These are phyloP conservation scores for Elaeidobius kamerunicus DNA, from an alignment of 2,888 invertebrate species.

Conservation along the genomic window DNA sequence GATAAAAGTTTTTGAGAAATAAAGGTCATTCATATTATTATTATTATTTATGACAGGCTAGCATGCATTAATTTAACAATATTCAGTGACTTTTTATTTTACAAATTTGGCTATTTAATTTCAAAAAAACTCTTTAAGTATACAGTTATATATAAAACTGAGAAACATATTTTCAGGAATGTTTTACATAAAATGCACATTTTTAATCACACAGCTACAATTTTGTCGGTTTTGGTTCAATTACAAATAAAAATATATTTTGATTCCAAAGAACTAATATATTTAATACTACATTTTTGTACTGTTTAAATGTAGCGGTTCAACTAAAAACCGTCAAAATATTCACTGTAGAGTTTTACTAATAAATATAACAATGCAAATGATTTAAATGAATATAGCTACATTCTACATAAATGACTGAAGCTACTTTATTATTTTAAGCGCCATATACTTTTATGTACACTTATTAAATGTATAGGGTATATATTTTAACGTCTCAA, in stretches of 20 bases:
- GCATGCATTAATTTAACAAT: too few species aligned
- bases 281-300: too few species aligned
- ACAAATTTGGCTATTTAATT: slow-evolving; percentile 12
- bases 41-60: too few species aligned
- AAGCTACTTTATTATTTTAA: slow-evolving; percentile 43
- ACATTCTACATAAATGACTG: slow-evolving; percentile 41
- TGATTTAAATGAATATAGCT: slow-evolving; percentile 35
- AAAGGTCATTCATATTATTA: too few species aligned
- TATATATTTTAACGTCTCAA: slow-evolving; percentile 28
- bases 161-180: slow-evolving; percentile 37
- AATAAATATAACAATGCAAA: slow-evolving; percentile 28
- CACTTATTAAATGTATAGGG: slow-evolving; percentile 41
- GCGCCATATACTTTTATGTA: slow-evolving; percentile 46
- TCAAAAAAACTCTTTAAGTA: slow-evolving; percentile 5
- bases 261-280: too few species aligned
- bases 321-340: slow-evolving; percentile 3
- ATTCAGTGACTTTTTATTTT: background rate
- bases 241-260: slow-evolving; percentile 8
- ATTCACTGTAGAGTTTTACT: slow-evolving; percentile 27
- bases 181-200: slow-evolving; percentile 43
- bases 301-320: background rate
- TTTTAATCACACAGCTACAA: slow-evolving; percentile 24
- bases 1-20: too few species aligned
- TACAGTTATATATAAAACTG: slow-evolving; percentile 13
- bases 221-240: slow-evolving; percentile 1